Base-by-base conservation (phyloP, 2,113 vertebrate species). In the Triplophysa siluroides region DNA sequence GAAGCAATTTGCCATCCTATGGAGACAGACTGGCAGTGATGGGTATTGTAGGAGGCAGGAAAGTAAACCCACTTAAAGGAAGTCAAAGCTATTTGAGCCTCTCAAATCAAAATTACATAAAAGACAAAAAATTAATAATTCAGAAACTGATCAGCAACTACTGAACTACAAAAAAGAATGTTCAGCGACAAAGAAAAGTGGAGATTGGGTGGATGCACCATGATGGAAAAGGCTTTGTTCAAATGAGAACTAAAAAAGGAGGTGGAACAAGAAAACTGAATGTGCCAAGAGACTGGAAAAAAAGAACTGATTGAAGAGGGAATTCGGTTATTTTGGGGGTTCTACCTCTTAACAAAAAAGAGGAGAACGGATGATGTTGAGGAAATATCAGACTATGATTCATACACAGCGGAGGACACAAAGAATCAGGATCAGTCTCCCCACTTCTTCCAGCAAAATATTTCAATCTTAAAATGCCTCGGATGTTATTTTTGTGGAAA, bases 271-370 rank as follows among this genome's bases (percentile, higher is more conserved):
- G 66, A 21, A 68, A 69, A 43, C 2, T 69, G 66, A 69, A 10
- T 69, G 66, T 69, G n/a, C 66, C 66, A 47, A 68, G 41, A 47
- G 43, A 68, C 21, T 69, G 66, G 66, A 68, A 47, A 68, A 68
- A 23, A 47, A 68, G 41, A 68, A 47, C 67, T 69, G 67, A 69
- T 50, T 0, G 67, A 69, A 8, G 43, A 69, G 21, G 67, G 45
- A 52, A 69, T 52, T 69, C 1, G 3, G 24, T 26, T 50, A 7
- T 69, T 69, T 50, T n/a, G n/a, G n/a, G n/a, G n/a, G 65, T 68
- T 68, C 41, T 67, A 67, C n/a, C 65, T 45, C 9, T 45, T 41
- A 68, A 47, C 65, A 13, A 68, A 23, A 43, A 68, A 45, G 38
- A 1, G 4, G 19, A 19, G 12, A 6, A 45, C 33, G 65, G n/a